phyloP scores from a whole-genome alignment of 2,113 vertebrate species.

The Poeciliopsis turrubarensis region DNA sequence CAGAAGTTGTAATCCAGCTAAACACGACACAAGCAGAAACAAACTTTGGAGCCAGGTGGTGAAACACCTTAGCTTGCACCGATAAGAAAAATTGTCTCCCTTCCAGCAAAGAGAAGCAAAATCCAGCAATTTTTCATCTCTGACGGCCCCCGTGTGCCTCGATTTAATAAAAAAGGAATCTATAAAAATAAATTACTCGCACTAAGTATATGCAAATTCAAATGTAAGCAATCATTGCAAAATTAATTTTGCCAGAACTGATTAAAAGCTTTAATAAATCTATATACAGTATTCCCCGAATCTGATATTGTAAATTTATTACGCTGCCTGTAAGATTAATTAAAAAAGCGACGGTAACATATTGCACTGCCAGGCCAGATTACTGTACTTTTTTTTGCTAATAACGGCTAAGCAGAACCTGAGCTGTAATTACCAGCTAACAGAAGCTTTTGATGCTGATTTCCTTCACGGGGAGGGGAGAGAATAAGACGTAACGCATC shows the following conservation, averaged over 20 bases:
- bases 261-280: slow-evolving; percentile 99
- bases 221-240: slow-evolving; percentile 99
- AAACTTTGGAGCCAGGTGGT: slow-evolving; percentile 10
- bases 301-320: slow-evolving; percentile 99
- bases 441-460: slow-evolving; percentile 90
- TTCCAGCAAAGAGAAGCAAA: slow-evolving; percentile 51
- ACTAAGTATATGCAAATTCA: slow-evolving; percentile 99
- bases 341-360: slow-evolving; percentile 98
- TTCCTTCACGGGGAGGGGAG: slow-evolving; percentile 85
- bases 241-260: slow-evolving; percentile 99
- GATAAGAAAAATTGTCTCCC: slow-evolving; percentile 14
- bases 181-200: slow-evolving; percentile 98
- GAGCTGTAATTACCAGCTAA: slow-evolving; percentile 97
- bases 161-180: slow-evolving; percentile 95
- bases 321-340: slow-evolving; percentile 99
- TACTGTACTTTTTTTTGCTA: slow-evolving; percentile 95
- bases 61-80: slow-evolving; percentile 24
- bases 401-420: slow-evolving; percentile 98
- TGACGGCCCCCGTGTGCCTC: slow-evolving; percentile 86
- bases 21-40: not conserved
- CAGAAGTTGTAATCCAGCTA: not conserved
- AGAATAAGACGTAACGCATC: slow-evolving; percentile 48
- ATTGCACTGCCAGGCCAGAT: slow-evolving; percentile 98
- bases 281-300: slow-evolving; percentile 98
- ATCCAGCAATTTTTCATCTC: slow-evolving; percentile 86